Evolutionary conservation across 2,113 vertebrate genomes (phyloP), one percentile per base, ranked within the genome.

Genomic region (Psittacara wagleri): DNA sequence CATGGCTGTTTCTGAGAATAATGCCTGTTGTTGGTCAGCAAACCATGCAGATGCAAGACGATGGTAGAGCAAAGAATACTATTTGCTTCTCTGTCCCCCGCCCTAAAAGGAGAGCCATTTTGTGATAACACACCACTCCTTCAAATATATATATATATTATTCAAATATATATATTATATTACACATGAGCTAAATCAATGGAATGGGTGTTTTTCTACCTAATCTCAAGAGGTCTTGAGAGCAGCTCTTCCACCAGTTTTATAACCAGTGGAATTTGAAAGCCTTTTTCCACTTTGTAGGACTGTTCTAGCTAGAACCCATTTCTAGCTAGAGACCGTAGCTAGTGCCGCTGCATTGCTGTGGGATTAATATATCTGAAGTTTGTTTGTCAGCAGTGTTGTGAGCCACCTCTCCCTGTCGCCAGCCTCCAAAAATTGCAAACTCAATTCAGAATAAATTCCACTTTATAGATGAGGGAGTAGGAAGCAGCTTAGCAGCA

Each of bases 331-430:
- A 83, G 79, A 48, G 89, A 89, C 67, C 52, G 79, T 90, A 95
- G 46, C 48, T 90, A 74, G 55, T 68, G 62, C 83, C 68, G 80
- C 67, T 94, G 57, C 61, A 52, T 57, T 86, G 54, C 73, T 88
- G 8, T 90, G 92, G 95, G 93, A 90, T 94, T 95, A 93, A 88
- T 92, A 91, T 55, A 33, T 13, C 49, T 73, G 23, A 24, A 82
- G 43, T 85, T 90, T 3, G 3, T 86, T 80, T 75, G 33, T 41
- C 88, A 95, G 59, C 77, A 57, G 28, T 79, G 55, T 89, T 84
- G 66, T 63, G 80, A 91, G 86, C 83, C 69, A 69, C 48, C 62
- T 92, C 59, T 78, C 64, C 82, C 25, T 78, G 68, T 90, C 82
- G 44, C 91, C 54, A 69, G 11, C 12, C 66, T 87, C 85, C 62